Evolutionary conservation across 2,888 invertebrate species (phyloP).

Genomic region (Nysson spinosus): DNA sequence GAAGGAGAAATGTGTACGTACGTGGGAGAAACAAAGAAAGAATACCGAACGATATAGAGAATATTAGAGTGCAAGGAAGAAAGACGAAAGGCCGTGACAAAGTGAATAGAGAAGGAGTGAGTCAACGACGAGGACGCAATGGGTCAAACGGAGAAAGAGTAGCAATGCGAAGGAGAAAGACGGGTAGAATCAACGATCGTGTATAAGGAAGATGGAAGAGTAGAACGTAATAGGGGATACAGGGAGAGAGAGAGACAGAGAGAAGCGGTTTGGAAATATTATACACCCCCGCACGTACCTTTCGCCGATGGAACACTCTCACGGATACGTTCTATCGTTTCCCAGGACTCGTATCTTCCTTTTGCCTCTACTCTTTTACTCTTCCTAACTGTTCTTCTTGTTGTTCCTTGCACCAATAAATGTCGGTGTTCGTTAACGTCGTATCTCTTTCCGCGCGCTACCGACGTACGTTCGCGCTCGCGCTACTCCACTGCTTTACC

Average conservation of each 20-base stretch:
- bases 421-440: conserved; percentile 14
- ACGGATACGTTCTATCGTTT: conserved; percentile 13
- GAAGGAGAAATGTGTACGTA: conserved; percentile 13
- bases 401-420: neutral
- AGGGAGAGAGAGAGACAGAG: conserved; percentile 1
- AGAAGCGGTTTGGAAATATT: conserved; percentile 1
- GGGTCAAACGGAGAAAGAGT: neutral
- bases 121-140: conserved; percentile 9
- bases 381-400: neutral
- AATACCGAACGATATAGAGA: conserved; percentile 12
- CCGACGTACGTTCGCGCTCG: conserved; percentile 31
- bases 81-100: neutral
- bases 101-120: neutral
- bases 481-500: conserved; percentile 21
- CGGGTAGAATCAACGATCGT: neutral
- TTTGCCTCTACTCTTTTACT: neutral
- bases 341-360: neutral
- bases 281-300: conserved; percentile 17
- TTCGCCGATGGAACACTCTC: conserved; percentile 14
- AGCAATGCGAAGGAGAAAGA: neutral
- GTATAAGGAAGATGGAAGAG: neutral
- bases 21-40: conserved; percentile 23
- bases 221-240: neutral
- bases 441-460: conserved; percentile 30
- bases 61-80: conserved; percentile 1